Evolutionary conservation across 2,797 vertebrate genomes (phyloP).

Genomic region (Cynodonichthys magdalenae): DNA sequence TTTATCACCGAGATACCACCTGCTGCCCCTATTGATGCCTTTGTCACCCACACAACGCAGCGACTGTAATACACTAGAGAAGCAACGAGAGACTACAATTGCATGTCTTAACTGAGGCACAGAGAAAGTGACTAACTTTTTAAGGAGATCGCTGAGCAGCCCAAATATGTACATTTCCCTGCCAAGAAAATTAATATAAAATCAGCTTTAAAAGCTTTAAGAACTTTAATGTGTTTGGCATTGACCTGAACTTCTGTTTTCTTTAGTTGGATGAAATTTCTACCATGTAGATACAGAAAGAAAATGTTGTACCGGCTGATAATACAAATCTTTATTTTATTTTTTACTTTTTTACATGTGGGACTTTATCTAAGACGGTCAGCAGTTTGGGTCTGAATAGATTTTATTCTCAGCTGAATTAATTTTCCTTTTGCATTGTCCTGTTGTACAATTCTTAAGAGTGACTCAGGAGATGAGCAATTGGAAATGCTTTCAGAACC

Average conservation of each 20-base stretch:
- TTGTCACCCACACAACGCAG: conserved; percentile 37
- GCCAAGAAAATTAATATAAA: background rate
- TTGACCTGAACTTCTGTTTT: conserved; percentile 39
- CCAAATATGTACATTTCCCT: conserved; percentile 18
- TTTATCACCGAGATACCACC: conserved; percentile 47
- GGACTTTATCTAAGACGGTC: conserved; percentile 46
- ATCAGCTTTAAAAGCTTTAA: conserved; percentile 14
- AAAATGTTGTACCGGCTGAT: conserved; percentile 23
- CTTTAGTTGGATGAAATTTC: conserved; percentile 18
- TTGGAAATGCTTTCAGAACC: conserved; percentile 33
- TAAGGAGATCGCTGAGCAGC: background rate
- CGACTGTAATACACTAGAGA: conserved; percentile 1
- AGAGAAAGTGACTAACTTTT: background rate
- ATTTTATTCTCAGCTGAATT: conserved; percentile 59
- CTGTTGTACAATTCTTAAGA: conserved; percentile 26
- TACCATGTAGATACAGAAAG: background rate
- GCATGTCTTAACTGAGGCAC: conserved; percentile 4
- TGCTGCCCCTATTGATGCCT: conserved; percentile 34
- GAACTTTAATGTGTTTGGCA: conserved; percentile 14
- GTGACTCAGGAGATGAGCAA: conserved; percentile 23
- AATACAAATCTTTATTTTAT: conserved; percentile 20
- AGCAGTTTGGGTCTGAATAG: conserved; percentile 50
- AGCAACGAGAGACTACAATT: background rate
- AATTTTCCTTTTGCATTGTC: conserved; percentile 63
- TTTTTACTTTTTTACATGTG: conserved; percentile 32